phyloP scores from a whole-genome alignment of 2,797 vertebrate species.

The Euthynnus affinis region DNA sequence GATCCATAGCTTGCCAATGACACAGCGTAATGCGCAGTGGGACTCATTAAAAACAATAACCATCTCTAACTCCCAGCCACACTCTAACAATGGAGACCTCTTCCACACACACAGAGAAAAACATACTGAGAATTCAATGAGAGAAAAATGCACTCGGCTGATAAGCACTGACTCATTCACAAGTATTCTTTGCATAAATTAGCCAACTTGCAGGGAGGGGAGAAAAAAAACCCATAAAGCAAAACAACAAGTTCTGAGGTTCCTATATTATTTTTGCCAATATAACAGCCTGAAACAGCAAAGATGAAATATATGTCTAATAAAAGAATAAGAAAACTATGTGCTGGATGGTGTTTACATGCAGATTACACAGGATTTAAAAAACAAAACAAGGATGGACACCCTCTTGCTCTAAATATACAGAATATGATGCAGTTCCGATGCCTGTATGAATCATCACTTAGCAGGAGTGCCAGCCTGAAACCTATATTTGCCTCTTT shows the following conservation, averaged over 20 bases:
- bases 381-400: conserved; percentile 7
- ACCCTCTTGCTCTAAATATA: conserved; percentile 65
- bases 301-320: neutral
- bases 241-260: neutral
- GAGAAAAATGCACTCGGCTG: conserved; percentile 41
- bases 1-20: conserved; percentile 52
- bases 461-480: conserved; percentile 36
- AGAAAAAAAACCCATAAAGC: neutral
- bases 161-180: conserved; percentile 67
- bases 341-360: neutral
- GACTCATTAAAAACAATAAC: conserved; percentile 81
- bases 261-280: conserved; percentile 1
- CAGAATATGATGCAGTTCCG: conserved; percentile 50
- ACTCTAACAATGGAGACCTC: conserved; percentile 55
- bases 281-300: neutral
- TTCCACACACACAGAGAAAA: conserved; percentile 40
- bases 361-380: neutral
- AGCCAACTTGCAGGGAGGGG: neutral
- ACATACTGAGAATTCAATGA: conserved; percentile 59
- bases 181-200: conserved; percentile 41
- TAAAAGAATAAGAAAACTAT: neutral
- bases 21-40: conserved; percentile 60
- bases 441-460: conserved; percentile 70
- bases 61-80: conserved; percentile 36
- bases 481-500: conserved; percentile 59